Evolutionary conservation across 2,888 invertebrate species (phyloP).

Genomic region (Cosmopolites sordidus): DNA sequence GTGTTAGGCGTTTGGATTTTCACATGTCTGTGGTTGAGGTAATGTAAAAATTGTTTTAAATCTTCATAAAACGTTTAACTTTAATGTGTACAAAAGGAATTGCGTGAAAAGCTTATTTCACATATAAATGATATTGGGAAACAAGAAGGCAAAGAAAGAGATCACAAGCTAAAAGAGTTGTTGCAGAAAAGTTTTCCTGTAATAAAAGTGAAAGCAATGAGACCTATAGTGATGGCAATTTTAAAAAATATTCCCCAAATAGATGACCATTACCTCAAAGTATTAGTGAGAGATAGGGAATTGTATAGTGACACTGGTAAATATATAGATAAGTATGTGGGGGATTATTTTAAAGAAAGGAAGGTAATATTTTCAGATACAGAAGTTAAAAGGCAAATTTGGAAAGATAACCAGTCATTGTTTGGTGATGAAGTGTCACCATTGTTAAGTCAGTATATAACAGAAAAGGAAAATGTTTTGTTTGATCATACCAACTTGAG

Average conservation of each 20-base stretch:
- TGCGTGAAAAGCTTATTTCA: slow-evolving; percentile 66
- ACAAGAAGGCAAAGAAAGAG: slow-evolving; percentile 67
- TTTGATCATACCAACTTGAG: slow-evolving; percentile 83
- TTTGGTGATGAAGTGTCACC: slow-evolving; percentile 98
- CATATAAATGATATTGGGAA: slow-evolving; percentile 81
- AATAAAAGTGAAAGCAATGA: slow-evolving; percentile 81
- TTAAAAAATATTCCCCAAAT: slow-evolving; percentile 89
- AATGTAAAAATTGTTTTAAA: too few relatives aligned
- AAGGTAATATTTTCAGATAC: slow-evolving; percentile 63
- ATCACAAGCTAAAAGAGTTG: slow-evolving; percentile 83
- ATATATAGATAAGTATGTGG: background rate
- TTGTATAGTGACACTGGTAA: slow-evolving; percentile 77
- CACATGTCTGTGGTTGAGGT: slow-evolving; percentile 90
- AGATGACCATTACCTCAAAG: slow-evolving; percentile 80
- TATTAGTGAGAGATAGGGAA: slow-evolving; percentile 78
- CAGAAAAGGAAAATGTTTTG: slow-evolving; percentile 87
- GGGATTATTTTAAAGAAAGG: background rate
- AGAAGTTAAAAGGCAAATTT: slow-evolving; percentile 95
- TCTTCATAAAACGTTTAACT: background rate
- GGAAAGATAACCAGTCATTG: slow-evolving; percentile 94
- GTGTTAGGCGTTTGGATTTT: slow-evolving; percentile 87
- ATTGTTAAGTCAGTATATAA: slow-evolving; percentile 85
- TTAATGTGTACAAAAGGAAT: slow-evolving; percentile 54
- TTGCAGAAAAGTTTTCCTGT: slow-evolving; percentile 90
- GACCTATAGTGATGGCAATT: slow-evolving; percentile 94